Evolutionary conservation across 2,888 invertebrate genomes (phyloP), one percentile per base, ranked within the genome.

Genomic region (Apodemia duryi): DNA sequence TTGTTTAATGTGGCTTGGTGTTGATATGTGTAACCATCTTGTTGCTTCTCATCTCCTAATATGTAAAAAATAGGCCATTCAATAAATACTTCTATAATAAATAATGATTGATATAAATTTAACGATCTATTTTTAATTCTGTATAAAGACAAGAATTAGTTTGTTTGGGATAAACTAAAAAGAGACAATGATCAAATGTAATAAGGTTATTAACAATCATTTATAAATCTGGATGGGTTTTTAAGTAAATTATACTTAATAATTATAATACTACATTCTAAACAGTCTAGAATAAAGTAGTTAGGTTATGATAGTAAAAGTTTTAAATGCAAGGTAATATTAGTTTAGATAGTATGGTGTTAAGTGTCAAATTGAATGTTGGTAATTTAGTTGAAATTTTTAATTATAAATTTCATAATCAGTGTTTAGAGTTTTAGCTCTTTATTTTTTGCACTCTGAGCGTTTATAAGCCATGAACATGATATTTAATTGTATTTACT

Each of bases 11-110:
- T 54, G 54, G 4, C 21, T 54, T 54, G 54, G 28, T 54, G 54
- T 54, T 54, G 54, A 29, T 54, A 54, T 29, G 54, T 54, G 54
- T 54, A 10, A 54, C 54, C 54, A 9, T 54, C 54, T 54, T 29
- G 54, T 54, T 54, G 54, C 54, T 54, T 54, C 54, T 29, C 29
- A 29, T 54, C 54, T 54, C 29, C 54, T 54, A 54, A 54, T 29
- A 54, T 54, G 54, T 28, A 54, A 54, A 54, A 54, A 54, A 54
- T 54, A 54, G 10, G 10, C 29, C 29, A 54, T 54, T 29, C 29
- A 29, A 54, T 54, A 28, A 54, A 54, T 54, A 10, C 3, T 54
- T 43, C 2, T 43, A 43, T 43, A 43, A 11, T 43, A 38, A 4
- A 32, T 32, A 38, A 38, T 38, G 7, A 7, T 38, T 21, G 6